phyloP scores from a whole-genome alignment of 2,113 vertebrate genomes.

The Scartelaos histophorus region DNA sequence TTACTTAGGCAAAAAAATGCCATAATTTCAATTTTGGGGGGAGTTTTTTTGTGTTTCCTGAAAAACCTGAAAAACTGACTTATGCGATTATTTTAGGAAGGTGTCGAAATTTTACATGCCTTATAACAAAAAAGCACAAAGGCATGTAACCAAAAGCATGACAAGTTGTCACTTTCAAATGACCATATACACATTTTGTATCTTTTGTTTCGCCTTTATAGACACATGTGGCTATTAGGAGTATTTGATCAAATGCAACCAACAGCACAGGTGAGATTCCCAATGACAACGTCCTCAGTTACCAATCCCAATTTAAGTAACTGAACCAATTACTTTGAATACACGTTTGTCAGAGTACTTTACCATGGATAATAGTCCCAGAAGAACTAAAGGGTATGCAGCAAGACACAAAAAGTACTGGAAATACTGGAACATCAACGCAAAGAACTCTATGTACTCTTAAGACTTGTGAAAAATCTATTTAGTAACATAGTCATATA shows the following conservation, averaged over 20 bases:
- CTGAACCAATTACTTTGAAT: neutral
- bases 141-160: no score
- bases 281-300: neutral
- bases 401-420: neutral
- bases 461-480: neutral
- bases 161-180: neutral
- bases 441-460: neutral
- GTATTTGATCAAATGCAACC: no score
- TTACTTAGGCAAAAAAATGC: no score
- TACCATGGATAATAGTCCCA: neutral
- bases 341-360: neutral
- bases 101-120: no score
- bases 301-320: neutral
- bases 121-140: no score
- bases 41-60: no score
- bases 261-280: no score
- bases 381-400: conserved; percentile 1
- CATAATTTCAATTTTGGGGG: no score
- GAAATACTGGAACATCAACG: neutral
- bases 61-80: no score
- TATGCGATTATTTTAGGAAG: no score
- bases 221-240: no score
- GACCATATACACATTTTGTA: neutral
- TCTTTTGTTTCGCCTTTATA: no score
- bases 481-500: neutral